These are phyloP conservation scores for Agrypnus murinus DNA, from an alignment of 2,888 invertebrate genomes.

Conservation along the genomic window DNA sequence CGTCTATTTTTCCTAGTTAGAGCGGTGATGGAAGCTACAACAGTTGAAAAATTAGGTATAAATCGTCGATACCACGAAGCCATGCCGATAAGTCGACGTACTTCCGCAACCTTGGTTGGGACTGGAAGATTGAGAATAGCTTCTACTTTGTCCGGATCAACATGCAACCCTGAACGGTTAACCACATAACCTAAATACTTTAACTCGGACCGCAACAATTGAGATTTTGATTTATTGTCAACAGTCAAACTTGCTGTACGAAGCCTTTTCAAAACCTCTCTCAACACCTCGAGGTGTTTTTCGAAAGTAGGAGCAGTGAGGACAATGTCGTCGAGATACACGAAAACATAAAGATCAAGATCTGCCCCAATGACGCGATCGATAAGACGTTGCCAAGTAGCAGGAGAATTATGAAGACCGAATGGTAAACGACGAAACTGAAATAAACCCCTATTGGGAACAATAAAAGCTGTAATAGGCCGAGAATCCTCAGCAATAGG, in stretches of 20 bases:
- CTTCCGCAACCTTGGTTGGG: neutral
- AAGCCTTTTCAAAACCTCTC: constrained; percentile 44
- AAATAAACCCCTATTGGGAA: constrained; percentile 50
- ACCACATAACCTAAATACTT: constrained; percentile 55
- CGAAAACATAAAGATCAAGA: constrained; percentile 53
- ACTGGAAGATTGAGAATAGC: constrained; percentile 45
- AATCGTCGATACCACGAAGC: constrained; percentile 51
- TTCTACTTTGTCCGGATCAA: constrained; percentile 52
- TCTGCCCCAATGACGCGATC: constrained; percentile 57
- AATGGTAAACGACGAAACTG: constrained; percentile 59
- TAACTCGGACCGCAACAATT: constrained; percentile 43
- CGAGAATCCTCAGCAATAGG: constrained; percentile 39
- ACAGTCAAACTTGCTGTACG: constrained; percentile 51
- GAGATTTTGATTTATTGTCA: too few relatives aligned
- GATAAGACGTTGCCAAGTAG: constrained; percentile 59
- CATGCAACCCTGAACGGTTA: constrained; percentile 40
- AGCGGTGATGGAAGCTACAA: constrained; percentile 37
- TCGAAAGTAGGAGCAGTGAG: constrained; percentile 39
- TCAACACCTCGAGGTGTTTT: constrained; percentile 46
- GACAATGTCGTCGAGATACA: constrained; percentile 45
- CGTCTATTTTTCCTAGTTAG: constrained; percentile 45
- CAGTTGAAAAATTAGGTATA: constrained; percentile 41
- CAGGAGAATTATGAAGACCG: constrained; percentile 58
- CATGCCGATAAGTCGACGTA: constrained; percentile 25
- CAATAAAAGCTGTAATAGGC: constrained; percentile 50